Evolutionary conservation across 92 coral and sea anemone species (phyloP).

Genomic region (Porites cylindrica): DNA sequence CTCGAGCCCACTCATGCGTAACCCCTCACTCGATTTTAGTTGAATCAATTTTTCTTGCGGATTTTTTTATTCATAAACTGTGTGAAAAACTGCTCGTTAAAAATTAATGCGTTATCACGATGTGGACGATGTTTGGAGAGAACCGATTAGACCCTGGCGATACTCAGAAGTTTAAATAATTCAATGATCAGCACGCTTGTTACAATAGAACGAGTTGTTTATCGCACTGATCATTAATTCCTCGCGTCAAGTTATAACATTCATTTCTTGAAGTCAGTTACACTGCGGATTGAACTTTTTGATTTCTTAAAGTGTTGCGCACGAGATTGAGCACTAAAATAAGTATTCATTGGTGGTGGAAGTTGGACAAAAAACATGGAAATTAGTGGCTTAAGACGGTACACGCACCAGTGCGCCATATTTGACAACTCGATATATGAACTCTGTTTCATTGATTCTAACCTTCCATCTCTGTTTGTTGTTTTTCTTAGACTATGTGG

Average conservation of each 20-base stretch:
- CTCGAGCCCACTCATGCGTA: slow-evolving; percentile 14
- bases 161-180: not conserved
- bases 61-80: not conserved
- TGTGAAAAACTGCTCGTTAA: not conserved
- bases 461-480: not conserved
- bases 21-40: slow-evolving; percentile 5
- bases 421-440: slow-evolving; percentile 12
- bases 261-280: not conserved
- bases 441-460: slow-evolving; percentile 5
- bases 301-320: not conserved
- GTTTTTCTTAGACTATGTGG: slow-evolving; percentile 79
- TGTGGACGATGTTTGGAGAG: not conserved
- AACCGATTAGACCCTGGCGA: not conserved
- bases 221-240: slow-evolving; percentile 26
- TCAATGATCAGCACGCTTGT: slow-evolving; percentile 4
- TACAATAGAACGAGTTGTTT: slow-evolving; percentile 34
- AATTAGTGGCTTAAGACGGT: not conserved
- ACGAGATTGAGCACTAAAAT: not conserved
- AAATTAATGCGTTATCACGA: not conserved
- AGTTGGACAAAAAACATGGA: slow-evolving; percentile 13
- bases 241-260: not conserved
- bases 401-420: slow-evolving; percentile 29
- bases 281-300: not conserved
- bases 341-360: not conserved
- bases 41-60: slow-evolving; percentile 10